Conservation (phyloP, 2,888 invertebrate genomes). For the Nebria salina region DNA sequence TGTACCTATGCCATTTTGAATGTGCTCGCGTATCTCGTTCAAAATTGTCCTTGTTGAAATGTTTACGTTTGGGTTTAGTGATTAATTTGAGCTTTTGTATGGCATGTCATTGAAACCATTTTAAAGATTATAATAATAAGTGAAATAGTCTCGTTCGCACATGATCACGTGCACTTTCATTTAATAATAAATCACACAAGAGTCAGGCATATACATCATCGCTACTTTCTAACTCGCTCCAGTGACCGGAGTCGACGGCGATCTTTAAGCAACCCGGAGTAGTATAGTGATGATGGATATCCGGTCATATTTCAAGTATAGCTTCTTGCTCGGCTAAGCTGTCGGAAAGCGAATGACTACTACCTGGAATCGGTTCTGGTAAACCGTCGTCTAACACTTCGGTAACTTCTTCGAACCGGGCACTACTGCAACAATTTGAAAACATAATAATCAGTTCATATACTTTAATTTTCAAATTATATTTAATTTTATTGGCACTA, state of each 20-base stretch:
- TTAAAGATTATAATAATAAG: slow-evolving; percentile 23
- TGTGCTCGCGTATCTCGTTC: no score
- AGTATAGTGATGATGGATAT: slow-evolving; percentile 53
- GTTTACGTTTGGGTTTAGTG: no score
- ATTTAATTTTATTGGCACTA: no score
- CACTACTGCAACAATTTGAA: slow-evolving; percentile 53
- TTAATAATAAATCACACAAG: slow-evolving; percentile 18
- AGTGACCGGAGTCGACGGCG: slow-evolving; percentile 57
- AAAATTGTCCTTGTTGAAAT: no score
- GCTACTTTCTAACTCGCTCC: slow-evolving; percentile 56
- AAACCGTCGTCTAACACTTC: slow-evolving; percentile 60
- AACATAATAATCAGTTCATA: not conserved
- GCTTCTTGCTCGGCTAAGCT: slow-evolving; percentile 58
- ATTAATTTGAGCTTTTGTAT: not conserved
- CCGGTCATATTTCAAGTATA: slow-evolving; percentile 61
- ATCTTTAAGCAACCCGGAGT: slow-evolving; percentile 55
- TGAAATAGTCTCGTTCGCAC: slow-evolving; percentile 19
- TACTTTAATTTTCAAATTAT: not conserved
- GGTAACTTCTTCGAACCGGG: slow-evolving; percentile 60
- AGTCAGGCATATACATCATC: slow-evolving; percentile 49
- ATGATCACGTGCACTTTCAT: slow-evolving; percentile 23
- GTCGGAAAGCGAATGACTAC: slow-evolving; percentile 60
- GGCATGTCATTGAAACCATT: slow-evolving; percentile 41
- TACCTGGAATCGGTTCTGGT: slow-evolving; percentile 60
- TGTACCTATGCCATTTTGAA: not conserved